These are phyloP conservation scores for Callithrix jacchus DNA, from an alignment of 2,113 vertebrate species.

Conservation along the genomic window DNA sequence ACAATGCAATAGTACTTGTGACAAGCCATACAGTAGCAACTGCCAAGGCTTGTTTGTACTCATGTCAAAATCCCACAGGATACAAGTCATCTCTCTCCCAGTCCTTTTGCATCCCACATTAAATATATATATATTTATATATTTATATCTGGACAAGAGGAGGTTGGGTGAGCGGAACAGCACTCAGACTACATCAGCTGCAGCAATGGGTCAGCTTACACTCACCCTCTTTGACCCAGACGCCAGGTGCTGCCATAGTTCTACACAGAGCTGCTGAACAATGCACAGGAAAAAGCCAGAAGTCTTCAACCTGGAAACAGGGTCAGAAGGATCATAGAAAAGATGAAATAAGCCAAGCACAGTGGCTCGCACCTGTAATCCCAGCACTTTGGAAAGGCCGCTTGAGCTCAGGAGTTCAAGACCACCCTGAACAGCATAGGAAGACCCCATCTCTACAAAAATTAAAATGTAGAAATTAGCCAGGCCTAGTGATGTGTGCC, in stretches of 20 bases:
- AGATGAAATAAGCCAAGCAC: conserved; percentile 81
- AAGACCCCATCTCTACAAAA: neutral
- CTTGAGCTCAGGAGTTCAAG: neutral
- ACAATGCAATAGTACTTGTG: neutral
- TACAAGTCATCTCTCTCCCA: conserved; percentile 84
- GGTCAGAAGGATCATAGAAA: conserved; percentile 85
- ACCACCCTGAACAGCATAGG: neutral
- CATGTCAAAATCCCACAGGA: conserved; percentile 87
- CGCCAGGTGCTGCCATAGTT: conserved; percentile 86
- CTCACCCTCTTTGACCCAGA: conserved; percentile 86
- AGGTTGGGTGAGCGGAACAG: conserved; percentile 40
- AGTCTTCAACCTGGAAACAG: conserved; percentile 72
- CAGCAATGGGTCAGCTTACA: conserved; percentile 78
- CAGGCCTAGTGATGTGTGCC: neutral
- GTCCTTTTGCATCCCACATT: conserved; percentile 65
- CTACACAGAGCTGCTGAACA: conserved; percentile 86
- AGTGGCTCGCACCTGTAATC: neutral
- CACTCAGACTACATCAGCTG: conserved; percentile 30
- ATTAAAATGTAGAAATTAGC: neutral
- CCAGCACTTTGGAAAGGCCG: neutral
- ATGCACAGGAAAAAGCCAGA: conserved; percentile 42
- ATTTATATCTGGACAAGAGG: neutral
- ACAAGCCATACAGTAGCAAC: conserved; percentile 60
- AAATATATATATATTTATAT: too few species aligned
- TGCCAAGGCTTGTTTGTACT: conserved; percentile 34